Evolutionary conservation across 2,797 vertebrate species (phyloP), one percentile per base, ranked within the genome.

Genomic region (Oceanodroma leucorhoa): DNA sequence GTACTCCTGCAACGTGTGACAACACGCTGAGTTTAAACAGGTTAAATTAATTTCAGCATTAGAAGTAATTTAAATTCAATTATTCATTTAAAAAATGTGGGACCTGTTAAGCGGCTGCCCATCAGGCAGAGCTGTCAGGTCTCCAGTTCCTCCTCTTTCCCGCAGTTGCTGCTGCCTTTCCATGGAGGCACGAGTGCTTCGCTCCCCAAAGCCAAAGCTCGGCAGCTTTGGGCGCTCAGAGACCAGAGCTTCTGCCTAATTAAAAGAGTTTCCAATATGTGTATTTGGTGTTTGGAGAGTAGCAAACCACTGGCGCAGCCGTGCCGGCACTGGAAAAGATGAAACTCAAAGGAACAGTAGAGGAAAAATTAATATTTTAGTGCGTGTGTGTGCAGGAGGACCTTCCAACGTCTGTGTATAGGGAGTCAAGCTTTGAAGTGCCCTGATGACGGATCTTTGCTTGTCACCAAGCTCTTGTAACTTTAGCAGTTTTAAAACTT

Each of bases 151-250:
- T 70, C 58, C 22, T n/a, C 32, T 43, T 51, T 57, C 50, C 67
- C 34, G 0, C 1, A 3, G 5, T 8, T 62, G 51, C 41, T 79
- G 41, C 43, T 62, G 51, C 34, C 10, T 77, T 80, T 53, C 48
- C 72, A 2, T 0, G 0, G 60, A 57, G 48, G 45, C 34, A 19
- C 0, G 0, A 24, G 67, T 3, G 29, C 30, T 62, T 62, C 0
- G 0, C 36, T 58, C 21, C 67, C 64, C n/a, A 32, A 72, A 86
- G 55, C 66, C 54, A 29, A 16, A 0, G 0, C 0, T 1, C 1
- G 0, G 40, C 65, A 58, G 85, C 50, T 75, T 32, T 22, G 43
- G 72, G 46, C 0, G 1, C 66, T 61, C 3, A 2, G 83, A 48
- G 55, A 70, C 14, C 48, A 7, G 66, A 61, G 34, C 26, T 95